phyloP scores from a whole-genome alignment of 1,140 invertebrate genomes.

The Spodoptera frugiperda region DNA sequence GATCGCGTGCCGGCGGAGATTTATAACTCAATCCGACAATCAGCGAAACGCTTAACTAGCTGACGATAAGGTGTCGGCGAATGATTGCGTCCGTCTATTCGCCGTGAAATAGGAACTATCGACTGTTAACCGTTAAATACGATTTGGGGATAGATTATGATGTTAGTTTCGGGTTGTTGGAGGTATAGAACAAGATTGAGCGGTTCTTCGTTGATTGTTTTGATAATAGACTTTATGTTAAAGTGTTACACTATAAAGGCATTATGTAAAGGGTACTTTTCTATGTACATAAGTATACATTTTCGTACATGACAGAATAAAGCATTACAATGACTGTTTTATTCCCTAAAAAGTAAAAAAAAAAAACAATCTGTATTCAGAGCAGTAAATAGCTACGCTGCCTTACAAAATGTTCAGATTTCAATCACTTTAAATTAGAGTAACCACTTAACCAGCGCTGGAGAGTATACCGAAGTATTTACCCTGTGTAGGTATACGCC shows the following conservation, averaged over 20 bases:
- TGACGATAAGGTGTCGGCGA: constrained; percentile 82
- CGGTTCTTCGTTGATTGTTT: not conserved
- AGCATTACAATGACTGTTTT: no score
- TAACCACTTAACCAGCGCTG: no score
- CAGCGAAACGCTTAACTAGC: constrained; percentile 83
- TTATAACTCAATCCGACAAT: constrained; percentile 84
- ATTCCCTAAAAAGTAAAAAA: no score
- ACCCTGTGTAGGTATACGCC: no score
- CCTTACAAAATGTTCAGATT: not conserved
- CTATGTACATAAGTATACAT: no score
- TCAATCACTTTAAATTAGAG: not conserved
- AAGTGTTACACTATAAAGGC: no score
- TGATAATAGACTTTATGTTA: not conserved
- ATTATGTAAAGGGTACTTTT: no score
- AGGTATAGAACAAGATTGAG: not conserved
- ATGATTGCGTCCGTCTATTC: constrained; percentile 74
- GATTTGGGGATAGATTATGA: constrained; percentile 37
- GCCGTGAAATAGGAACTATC: constrained; percentile 54
- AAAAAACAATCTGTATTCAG: no score
- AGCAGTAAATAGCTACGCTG: no score
- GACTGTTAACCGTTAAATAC: constrained; percentile 42
- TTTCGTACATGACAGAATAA: no score
- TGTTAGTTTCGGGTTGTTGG: constrained; percentile 35
- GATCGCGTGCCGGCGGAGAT: constrained; percentile 80
- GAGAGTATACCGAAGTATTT: no score